Evolutionary conservation across 2,797 vertebrate genomes (phyloP).

Genomic region (Limosa lapponica): DNA sequence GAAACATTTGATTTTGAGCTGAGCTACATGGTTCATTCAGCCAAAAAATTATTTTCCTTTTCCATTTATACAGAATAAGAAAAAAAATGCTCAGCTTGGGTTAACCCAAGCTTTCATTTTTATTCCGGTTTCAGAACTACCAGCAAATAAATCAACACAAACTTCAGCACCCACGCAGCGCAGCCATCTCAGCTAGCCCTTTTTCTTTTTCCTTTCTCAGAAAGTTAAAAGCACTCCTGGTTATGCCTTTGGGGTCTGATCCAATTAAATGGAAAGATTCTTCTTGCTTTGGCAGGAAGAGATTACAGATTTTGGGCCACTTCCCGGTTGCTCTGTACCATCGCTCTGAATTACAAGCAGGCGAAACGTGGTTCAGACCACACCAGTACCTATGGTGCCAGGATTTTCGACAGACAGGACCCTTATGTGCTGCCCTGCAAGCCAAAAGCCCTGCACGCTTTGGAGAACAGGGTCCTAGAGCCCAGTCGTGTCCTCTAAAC

Average conservation of each 20-base stretch:
- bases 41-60: slow-evolving; percentile 6
- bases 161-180: neutral
- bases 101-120: neutral
- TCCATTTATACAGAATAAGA: neutral
- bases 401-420: neutral
- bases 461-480: neutral
- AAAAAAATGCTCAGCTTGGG: neutral
- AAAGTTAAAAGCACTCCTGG: slow-evolving; percentile 25
- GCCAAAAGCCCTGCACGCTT: neutral
- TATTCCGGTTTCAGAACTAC: neutral
- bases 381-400: neutral
- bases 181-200: neutral
- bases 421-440: neutral
- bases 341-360: neutral
- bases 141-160: neutral
- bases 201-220: neutral
- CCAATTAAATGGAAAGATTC: neutral
- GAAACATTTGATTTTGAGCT: neutral
- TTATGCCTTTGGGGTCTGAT: neutral
- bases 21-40: neutral
- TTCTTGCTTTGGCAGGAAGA: slow-evolving; percentile 21
- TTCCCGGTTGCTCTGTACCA: neutral
- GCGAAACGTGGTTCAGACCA: neutral
- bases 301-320: neutral
- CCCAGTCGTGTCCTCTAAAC: neutral